phyloP scores from a whole-genome alignment of 2,797 vertebrate species.

The Eidolon dupreanum region DNA sequence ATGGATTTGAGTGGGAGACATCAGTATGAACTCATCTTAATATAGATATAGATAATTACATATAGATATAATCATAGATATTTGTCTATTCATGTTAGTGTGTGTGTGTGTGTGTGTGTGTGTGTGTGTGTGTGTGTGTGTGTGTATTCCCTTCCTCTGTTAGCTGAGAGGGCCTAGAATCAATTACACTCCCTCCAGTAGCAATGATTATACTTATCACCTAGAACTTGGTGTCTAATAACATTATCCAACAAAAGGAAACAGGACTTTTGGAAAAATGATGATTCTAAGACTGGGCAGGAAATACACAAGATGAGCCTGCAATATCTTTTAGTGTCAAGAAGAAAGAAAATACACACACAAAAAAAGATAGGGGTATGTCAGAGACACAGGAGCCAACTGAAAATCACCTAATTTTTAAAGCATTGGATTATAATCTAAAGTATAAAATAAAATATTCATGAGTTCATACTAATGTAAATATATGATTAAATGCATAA shows the following conservation, averaged over 20 bases:
- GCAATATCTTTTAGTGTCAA: not conserved
- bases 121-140: no score
- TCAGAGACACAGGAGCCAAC: not conserved
- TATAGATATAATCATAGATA: not conserved
- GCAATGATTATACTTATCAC: not conserved
- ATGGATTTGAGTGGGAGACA: not conserved
- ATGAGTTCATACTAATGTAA: not conserved
- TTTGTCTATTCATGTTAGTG: not conserved
- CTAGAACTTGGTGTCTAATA: not conserved
- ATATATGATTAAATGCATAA: not conserved
- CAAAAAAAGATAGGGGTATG: not conserved
- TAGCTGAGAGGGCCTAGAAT: not conserved
- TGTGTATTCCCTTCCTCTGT: not conserved
- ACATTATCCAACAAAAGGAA: not conserved
- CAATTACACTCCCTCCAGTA: not conserved
- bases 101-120: no score
- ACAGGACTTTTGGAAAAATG: not conserved
- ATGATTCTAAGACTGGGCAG: not conserved
- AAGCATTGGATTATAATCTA: not conserved
- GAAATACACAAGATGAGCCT: not conserved
- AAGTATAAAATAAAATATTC: not conserved
- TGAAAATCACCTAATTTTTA: not conserved
- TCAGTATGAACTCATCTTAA: not conserved
- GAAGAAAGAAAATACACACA: not conserved
- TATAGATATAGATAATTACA: not conserved